A percentile compares a stretch with the other conserved stretches of the same genome.
These are phyloP conservation scores for Elysia chlorotica DNA, from an alignment of 1,140 invertebrate genomes.

Conservation along the genomic window DNA sequence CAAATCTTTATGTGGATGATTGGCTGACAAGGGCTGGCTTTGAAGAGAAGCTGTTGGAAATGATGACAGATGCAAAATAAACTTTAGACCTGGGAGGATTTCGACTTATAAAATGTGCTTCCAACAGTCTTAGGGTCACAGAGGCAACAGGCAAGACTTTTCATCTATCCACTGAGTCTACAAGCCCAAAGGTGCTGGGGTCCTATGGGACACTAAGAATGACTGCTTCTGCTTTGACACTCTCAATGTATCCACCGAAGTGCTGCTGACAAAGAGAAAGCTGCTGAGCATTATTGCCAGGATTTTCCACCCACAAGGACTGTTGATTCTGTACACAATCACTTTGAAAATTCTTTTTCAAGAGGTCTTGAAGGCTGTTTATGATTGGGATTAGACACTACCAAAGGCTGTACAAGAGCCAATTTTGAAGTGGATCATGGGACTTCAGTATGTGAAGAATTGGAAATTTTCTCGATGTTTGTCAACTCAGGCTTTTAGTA, in stretches of 20 bases:
- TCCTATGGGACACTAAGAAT: not conserved
- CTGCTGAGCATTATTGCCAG: constrained; percentile 1
- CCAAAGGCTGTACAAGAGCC: not conserved
- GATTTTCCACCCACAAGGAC: not conserved
- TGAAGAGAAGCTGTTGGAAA: not conserved
- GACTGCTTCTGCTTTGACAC: not conserved
- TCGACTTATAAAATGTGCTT: not conserved
- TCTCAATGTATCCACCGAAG: not conserved
- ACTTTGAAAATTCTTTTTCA: not conserved
- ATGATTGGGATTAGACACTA: not conserved
- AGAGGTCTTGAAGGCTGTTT: not conserved
- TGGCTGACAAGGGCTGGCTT: not conserved
- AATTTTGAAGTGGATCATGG: not conserved
- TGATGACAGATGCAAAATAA: not conserved
- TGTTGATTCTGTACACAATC: not conserved
- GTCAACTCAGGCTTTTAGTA: not conserved
- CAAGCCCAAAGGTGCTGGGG: not conserved
- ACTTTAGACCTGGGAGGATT: not conserved
- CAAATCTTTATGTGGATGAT: not conserved
- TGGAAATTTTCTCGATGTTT: not conserved
- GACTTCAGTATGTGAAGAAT: not conserved
- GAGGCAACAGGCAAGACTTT: not conserved
- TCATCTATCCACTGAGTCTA: not conserved
- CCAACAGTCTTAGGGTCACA: not conserved
- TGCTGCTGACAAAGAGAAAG: not conserved